Evolutionary conservation across 2,888 invertebrate genomes (phyloP), one percentile per base, ranked within the genome.

Genomic region (Nemapogon koenigi): DNA sequence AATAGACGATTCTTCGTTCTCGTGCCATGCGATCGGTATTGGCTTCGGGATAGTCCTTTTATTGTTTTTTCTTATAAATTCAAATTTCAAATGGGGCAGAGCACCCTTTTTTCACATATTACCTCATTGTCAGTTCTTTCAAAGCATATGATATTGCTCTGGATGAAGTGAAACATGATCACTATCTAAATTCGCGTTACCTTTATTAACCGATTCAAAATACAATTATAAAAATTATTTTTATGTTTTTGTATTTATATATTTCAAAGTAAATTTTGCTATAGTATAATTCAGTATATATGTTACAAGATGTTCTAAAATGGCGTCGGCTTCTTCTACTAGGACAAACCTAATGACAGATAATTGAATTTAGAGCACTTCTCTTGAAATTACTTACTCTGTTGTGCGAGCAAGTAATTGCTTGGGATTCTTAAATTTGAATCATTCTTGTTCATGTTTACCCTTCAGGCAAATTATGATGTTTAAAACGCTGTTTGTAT

Each of bases 1-100:
- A 70, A 76, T 64, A 62, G 67, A 71, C 66, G 62, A 62, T 33
- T 64, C 51, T 61, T 63, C 65, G 59, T 69, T 71, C 69, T 64
- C 62, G 62, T 64, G 67, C 66, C 16, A 61, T 61, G 59, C 56
- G 62, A 70, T 75, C 66, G 60, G 62, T 67, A 71, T 72, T 69
- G 68, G 64, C 64, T 69, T 59, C 56, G 54, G 59, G 58, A 62
- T 63, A 60, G 58, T 15, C 11, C 7, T 29, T 33, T 2, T 14
- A 7, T 32, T 33, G 16, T 14, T 56, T 60, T 66, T 22, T 67
- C 65, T 55, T 31, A 27, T 53, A 55, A 47, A 59, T 59, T 59
- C 62, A 51, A 22, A 22, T 10, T 22, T 10, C 22, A 6, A 22
- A n/a, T n/a, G n/a, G n/a, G n/a, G n/a, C n/a, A n/a, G n/a, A n/a